Evolutionary conservation across 2,888 invertebrate genomes (phyloP).

Genomic region (Scelioninae gen. 1): DNA sequence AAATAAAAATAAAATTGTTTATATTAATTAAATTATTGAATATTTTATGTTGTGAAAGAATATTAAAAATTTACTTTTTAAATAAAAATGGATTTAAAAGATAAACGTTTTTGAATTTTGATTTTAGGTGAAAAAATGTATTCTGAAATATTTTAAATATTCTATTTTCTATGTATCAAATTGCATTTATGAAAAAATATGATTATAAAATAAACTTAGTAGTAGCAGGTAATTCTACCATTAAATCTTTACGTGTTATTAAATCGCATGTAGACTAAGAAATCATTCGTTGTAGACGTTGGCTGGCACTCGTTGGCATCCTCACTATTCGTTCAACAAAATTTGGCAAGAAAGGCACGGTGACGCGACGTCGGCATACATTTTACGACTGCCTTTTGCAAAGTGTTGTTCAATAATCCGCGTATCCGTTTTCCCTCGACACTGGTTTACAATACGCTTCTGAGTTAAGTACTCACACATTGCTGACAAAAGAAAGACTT

Average conservation of each 20-base stretch:
- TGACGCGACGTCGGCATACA: slow-evolving; percentile 52
- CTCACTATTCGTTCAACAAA: slow-evolving; percentile 43
- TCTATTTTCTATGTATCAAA: neutral
- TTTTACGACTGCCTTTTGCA: slow-evolving; percentile 42
- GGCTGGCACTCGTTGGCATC: slow-evolving; percentile 54
- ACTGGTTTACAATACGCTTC: slow-evolving; percentile 8
- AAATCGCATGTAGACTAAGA: slow-evolving; percentile 59
- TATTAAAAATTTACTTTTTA: too few relatives aligned
- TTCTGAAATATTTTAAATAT: too few relatives aligned
- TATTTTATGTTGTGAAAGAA: too few relatives aligned
- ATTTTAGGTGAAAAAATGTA: too few relatives aligned
- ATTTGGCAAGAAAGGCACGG: slow-evolving; percentile 47
- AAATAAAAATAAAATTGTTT: too few relatives aligned
- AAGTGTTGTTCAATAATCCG: slow-evolving; percentile 35
- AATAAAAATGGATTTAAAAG: too few relatives aligned
- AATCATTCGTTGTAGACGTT: slow-evolving; percentile 52
- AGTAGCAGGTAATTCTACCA: slow-evolving; percentile 23
- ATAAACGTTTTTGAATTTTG: too few relatives aligned
- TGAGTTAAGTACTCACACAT: neutral
- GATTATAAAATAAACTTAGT: slow-evolving; percentile 7
- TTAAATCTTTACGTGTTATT: slow-evolving; percentile 45
- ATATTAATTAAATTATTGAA: too few relatives aligned
- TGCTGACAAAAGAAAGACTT: neutral
- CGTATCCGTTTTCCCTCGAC: slow-evolving; percentile 24
- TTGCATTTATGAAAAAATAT: neutral